Evolutionary conservation across 2,113 vertebrate species (phyloP), one percentile per base, ranked within the genome.

Genomic region (Hipposideros armiger): DNA sequence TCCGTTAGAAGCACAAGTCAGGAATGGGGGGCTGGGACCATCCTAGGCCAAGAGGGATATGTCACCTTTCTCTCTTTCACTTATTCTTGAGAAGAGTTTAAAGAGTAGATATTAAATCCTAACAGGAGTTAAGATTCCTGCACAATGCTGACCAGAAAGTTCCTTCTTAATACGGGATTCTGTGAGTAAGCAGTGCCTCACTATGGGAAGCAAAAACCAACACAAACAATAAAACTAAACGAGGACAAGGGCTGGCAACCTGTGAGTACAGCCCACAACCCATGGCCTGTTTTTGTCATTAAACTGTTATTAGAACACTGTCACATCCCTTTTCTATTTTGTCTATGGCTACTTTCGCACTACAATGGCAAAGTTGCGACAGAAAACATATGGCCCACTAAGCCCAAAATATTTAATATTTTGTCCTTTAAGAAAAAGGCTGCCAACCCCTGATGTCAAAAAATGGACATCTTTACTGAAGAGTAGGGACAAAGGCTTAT

Each of bases 41-140:
- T 13, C 62, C 7, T 0, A 19, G 10, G 11, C 7, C 1, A 4
- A 11, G 26, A 67, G 7, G 32, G 5, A 58, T 9, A 26, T 2
- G 13, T 20, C 28, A 11, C n/a, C 52, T 83, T 20, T 11, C 52
- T 60, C 56, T 42, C 47, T 50, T 87, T 42, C 40, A 11, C 72
- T 70, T 45, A 78, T 28, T 52, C 81, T 52, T 62, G 50, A n/a
- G 11, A 90, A 15, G 17, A 60, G 50, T 56, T 26, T 36, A 58
- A 87, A 47, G 24, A 42, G 36, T 24, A 80, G 36, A 45, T 24
- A 40, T 2, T 52, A 42, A 77, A 42, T 16, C 70, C 64, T 30
- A 45, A 47, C 9, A 6, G n/a, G 6, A 45, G 42, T 36, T 85
- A 45, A 36, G 74, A 56, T 74, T 9, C 19, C 3, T 40, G 11